phyloP scores from a whole-genome alignment of 2,113 vertebrate genomes.

The Gasterosteus aculeatus region DNA sequence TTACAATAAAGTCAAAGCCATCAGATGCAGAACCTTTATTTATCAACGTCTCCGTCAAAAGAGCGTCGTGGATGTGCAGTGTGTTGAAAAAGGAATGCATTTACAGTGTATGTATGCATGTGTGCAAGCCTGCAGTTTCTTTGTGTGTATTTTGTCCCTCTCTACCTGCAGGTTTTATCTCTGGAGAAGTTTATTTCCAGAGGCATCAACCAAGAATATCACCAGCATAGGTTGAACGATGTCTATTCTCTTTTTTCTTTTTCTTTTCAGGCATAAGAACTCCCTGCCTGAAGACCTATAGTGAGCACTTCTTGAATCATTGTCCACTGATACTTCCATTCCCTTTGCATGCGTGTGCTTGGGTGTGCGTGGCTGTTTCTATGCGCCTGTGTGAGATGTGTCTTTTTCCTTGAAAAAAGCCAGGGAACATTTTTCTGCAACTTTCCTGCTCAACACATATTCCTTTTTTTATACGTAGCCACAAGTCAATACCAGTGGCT shows the following conservation, averaged over 20 bases:
- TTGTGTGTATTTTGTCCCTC: constrained; percentile 12
- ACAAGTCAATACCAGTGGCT: constrained; percentile 3
- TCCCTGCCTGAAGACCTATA: constrained; percentile 60
- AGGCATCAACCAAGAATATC: constrained; percentile 6
- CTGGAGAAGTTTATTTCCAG: constrained; percentile 7
- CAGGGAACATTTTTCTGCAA: constrained; percentile 41
- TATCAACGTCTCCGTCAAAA: neutral
- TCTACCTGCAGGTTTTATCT: constrained; percentile 19
- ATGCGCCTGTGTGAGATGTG: constrained; percentile 23
- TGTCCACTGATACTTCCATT: constrained; percentile 38
- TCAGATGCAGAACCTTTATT: neutral
- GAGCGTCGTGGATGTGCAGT: neutral
- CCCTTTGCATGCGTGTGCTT: constrained; percentile 26
- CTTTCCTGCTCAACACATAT: constrained; percentile 8
- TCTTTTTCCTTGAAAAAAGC: constrained; percentile 38
- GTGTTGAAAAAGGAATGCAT: neutral
- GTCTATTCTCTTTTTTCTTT: constrained; percentile 17
- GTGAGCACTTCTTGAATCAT: constrained; percentile 57
- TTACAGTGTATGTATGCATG: neutral
- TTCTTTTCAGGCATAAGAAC: constrained; percentile 61
- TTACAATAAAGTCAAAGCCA: neutral
- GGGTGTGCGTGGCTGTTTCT: constrained; percentile 25
- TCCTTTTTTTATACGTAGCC: constrained; percentile 10
- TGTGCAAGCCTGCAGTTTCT: neutral
- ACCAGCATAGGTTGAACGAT: neutral